A percentile compares a stretch with the other conserved stretches of the same genome.
phyloP scores from a whole-genome alignment of 2,797 vertebrate species.

The Gymnothorax javanicus region DNA sequence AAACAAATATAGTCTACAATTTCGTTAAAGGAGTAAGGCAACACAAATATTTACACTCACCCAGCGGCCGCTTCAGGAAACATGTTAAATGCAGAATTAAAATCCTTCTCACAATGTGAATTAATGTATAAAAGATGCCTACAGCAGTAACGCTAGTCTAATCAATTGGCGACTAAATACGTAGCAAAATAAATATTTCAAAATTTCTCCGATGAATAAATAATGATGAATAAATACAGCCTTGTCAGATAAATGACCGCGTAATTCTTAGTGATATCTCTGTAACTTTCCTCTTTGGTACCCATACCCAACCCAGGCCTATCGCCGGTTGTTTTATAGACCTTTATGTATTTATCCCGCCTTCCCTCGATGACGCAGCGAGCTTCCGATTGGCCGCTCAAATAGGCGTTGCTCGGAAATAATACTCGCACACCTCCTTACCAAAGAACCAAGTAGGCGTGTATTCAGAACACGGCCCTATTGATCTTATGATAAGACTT shows the following conservation, averaged over 20 bases:
- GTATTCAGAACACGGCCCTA: not conserved
- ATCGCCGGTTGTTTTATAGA: slow-evolving; percentile 1
- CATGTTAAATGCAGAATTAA: slow-evolving; percentile 53
- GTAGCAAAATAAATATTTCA: not conserved
- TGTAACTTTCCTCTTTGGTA: not conserved
- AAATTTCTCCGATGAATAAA: not conserved
- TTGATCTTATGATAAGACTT: not conserved
- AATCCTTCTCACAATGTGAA: slow-evolving; percentile 45
- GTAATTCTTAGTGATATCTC: too few relatives aligned
- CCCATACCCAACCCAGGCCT: not conserved
- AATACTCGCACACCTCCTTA: not conserved
- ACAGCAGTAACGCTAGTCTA: not conserved
- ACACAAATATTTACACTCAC: slow-evolving; percentile 56
- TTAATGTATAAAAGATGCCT: not conserved
- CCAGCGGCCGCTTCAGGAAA: slow-evolving; percentile 64
- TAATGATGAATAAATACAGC: not conserved
- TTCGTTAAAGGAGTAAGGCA: not conserved
- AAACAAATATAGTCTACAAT: not conserved
- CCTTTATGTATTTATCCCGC: not conserved
- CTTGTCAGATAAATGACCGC: not conserved
- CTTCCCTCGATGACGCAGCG: not conserved
- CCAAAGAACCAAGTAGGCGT: not conserved
- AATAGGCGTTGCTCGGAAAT: slow-evolving; percentile 12
- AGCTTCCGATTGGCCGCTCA: not conserved
- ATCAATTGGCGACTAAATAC: not conserved